Base-by-base conservation (phyloP, 1,140 invertebrate species). In the Lerema accius region DNA sequence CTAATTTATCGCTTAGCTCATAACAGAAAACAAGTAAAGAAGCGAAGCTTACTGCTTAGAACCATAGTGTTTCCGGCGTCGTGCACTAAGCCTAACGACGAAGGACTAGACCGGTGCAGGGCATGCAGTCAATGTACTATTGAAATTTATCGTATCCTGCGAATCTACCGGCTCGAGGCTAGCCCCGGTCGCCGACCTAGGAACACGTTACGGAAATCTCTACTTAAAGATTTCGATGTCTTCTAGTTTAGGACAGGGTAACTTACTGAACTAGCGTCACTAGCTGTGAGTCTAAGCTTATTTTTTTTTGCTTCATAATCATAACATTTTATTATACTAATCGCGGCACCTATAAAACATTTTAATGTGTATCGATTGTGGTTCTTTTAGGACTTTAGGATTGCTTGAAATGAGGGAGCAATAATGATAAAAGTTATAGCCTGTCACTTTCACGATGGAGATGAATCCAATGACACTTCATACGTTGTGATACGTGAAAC, bases 131-230 rank as follows among this genome's bases (percentile, higher is more conserved):
- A 84, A 86, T 84, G 82, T 78, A 84, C 80, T 80, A 81, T 82
- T 86, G 78, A 86, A 89, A 81, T 86, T 85, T 86, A 86, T 88
- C 76, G 82, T 85, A 85, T 85, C 85, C 85, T 83, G 84, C 78
- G 74, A 86, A 86, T 84, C 82, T 86, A 78, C 75, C 72, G 80
- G 74, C 68, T 74, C 67, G 69, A 71, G 81, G 69, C 78, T 76
- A 58, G 66, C 68, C 42, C 45, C 76, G 82, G 82, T 86, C 84
- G 74, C 74, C 64, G 82, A 86, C 86, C 82, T 76, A 69, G 80
- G 83, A 83, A 81, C 82, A 65, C 78, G 83, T 84, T 81, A 79
- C 78, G 83, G 75, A 75, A 84, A 16, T 58, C 55, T 76, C 72
- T 82, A 83, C 6, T 19, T n/a, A n/a, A 28, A 14, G 3, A 16